These are phyloP conservation scores for Pissodes strobi DNA, from an alignment of 1,140 invertebrate genomes.

Conservation along the genomic window DNA sequence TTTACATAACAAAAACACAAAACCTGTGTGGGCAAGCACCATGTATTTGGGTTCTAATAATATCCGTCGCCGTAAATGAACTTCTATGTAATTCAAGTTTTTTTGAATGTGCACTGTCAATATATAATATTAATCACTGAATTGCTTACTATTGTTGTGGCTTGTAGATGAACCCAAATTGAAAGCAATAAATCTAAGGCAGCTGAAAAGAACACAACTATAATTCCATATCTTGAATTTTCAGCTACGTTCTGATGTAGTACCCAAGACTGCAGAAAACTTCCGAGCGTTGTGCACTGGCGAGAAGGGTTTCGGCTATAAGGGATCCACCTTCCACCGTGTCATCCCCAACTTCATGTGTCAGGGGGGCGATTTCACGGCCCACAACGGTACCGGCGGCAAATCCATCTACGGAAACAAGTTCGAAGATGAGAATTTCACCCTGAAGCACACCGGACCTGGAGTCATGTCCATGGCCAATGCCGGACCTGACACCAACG, in stretches of 20 bases:
- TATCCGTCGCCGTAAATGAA: too few species aligned
- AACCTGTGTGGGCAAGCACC: too few species aligned
- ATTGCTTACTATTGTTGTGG: too few species aligned
- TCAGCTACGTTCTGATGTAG: slow-evolving; percentile 82
- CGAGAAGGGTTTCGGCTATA: slow-evolving; percentile 80
- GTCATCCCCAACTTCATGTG: slow-evolving; percentile 99
- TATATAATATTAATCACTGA: too few species aligned
- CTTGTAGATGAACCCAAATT: too few species aligned
- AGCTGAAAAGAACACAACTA: too few species aligned
- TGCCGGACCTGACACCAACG: slow-evolving; percentile 94
- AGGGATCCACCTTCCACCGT: slow-evolving; percentile 77
- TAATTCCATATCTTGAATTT: too few species aligned
- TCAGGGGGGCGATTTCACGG: slow-evolving; percentile 95
- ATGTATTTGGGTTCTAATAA: too few species aligned
- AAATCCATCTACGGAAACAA: slow-evolving; percentile 96
- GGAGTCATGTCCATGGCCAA: slow-evolving; percentile 95
- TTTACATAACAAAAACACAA: too few species aligned
- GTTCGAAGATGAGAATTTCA: slow-evolving; percentile 97
- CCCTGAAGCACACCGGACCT: slow-evolving; percentile 88
- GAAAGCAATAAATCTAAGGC: too few species aligned
- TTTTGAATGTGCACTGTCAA: too few species aligned
- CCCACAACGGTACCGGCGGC: slow-evolving; percentile 93
- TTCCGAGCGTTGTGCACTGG: slow-evolving; percentile 89
- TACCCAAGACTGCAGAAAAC: slow-evolving; percentile 90
- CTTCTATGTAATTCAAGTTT: too few species aligned